phyloP scores from a whole-genome alignment of 2,797 vertebrate genomes.

The Yasuhikotakia modesta region DNA sequence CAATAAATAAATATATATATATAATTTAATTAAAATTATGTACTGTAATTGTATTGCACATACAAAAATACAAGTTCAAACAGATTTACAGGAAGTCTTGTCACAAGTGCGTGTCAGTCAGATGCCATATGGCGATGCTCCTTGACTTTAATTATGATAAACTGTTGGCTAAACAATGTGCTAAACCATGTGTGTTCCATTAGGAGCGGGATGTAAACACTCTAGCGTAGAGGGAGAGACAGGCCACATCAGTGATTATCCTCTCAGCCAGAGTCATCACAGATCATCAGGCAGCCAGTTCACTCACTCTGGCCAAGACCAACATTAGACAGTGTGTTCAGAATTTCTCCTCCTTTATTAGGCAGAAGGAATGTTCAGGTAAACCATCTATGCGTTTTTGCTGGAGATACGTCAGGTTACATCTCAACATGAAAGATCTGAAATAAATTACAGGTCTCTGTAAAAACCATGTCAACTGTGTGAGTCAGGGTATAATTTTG shows the following conservation, averaged over 20 bases:
- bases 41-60: background rate
- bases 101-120: slow-evolving; percentile 14
- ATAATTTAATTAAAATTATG: background rate
- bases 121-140: slow-evolving; percentile 25
- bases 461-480: background rate
- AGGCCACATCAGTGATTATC: slow-evolving; percentile 61
- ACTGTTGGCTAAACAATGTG: slow-evolving; percentile 54
- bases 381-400: background rate
- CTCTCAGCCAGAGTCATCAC: slow-evolving; percentile 66
- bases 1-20: background rate
- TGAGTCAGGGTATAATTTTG: background rate
- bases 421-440: background rate
- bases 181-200: slow-evolving; percentile 39
- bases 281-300: slow-evolving; percentile 58
- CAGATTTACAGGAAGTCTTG: background rate
- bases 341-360: slow-evolving; percentile 61
- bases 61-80: background rate
- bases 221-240: slow-evolving; percentile 24
- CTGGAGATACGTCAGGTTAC: background rate
- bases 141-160: slow-evolving; percentile 55
- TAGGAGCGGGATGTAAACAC: slow-evolving; percentile 51
- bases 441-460: background rate
- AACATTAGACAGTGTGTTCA: slow-evolving; percentile 58
- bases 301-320: slow-evolving; percentile 65
- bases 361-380: background rate